Evolutionary conservation across 1,140 invertebrate species (phyloP).

Genomic region (Daktulosphaira vitifoliae): DNA sequence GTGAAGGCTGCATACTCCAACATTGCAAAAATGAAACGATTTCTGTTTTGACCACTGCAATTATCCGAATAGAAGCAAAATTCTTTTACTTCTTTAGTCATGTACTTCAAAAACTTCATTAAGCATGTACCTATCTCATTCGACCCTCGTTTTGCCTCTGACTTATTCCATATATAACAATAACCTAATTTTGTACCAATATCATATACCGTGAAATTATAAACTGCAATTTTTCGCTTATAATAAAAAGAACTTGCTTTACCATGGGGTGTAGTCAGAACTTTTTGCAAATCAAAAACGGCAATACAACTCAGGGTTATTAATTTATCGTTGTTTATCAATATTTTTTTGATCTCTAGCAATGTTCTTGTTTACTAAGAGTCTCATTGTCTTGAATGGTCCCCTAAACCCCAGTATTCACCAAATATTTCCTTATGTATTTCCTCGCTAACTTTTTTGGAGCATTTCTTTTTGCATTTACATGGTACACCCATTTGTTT

Average conservation of each 20-base stretch:
- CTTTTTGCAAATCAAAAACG: neutral
- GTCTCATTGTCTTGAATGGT: neutral
- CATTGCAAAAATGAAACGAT: neutral
- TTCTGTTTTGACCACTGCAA: neutral
- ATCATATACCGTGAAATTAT: neutral
- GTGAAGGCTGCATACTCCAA: neutral
- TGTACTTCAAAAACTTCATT: neutral
- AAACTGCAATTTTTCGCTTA: neutral
- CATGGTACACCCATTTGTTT: neutral
- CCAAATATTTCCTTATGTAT: neutral
- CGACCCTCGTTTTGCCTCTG: neutral
- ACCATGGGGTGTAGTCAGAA: neutral
- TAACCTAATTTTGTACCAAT: neutral
- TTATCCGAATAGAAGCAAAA: slow-evolving; percentile 7
- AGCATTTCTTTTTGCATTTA: slow-evolving; percentile 4
- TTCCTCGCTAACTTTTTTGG: neutral
- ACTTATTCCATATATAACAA: neutral
- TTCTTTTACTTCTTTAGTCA: neutral
- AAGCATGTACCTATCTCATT: neutral
- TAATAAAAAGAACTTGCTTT: neutral
- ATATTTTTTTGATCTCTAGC: neutral
- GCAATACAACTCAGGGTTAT: neutral
- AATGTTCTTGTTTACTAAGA: neutral
- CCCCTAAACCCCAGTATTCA: neutral
- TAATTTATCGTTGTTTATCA: neutral